Evolutionary conservation across 2,797 vertebrate species (phyloP), one percentile per base, ranked within the genome.

Genomic region (Gambusia yucatana): DNA sequence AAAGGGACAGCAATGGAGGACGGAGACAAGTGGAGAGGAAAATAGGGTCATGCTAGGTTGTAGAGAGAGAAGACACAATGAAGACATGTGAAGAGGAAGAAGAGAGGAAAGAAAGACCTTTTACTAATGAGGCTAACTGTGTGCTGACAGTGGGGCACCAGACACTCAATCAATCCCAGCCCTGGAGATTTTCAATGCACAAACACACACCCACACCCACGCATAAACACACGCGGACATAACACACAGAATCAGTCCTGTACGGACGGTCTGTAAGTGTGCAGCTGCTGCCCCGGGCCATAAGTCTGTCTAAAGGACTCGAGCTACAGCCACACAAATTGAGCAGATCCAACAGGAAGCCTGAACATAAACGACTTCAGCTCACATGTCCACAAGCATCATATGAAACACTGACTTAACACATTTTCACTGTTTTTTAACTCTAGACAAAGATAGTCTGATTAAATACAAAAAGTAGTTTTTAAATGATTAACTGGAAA

Each of bases 261-360:
- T 59, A 76, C 39, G 14, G 28, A 77, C 52, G 81, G 1, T 70
- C 77, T 76, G 69, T 61, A 57, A 77, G 73, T 73, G 81, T 86
- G 82, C 72, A 69, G 77, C 76, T 86, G 77, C 78, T 39, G 82
- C 85, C 75, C 17, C 39, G 61, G 84, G 89, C 82, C 78, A 86
- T 88, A 87, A 89, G 84, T 92, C 89, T 81, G 87, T 88, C 87
- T 89, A 85, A 91, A 93, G 88, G 86, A 93, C 93, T 93, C 88
- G 86, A 90, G 89, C 86, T 91, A 88, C 72, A 82, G 83, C 82
- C 43, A 77, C 80, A 72, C 67, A 75, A 72, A 79, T 46, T 47
- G 52, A 82, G 73, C 72, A 33, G 79, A 84, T 76, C 22, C 78
- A 82, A 86, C 85, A 80, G 85, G 81, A 88, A 86, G 83, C 78